Evolutionary conservation across 2,797 vertebrate species (phyloP).

Genomic region (Neosilurus hyrtlii): DNA sequence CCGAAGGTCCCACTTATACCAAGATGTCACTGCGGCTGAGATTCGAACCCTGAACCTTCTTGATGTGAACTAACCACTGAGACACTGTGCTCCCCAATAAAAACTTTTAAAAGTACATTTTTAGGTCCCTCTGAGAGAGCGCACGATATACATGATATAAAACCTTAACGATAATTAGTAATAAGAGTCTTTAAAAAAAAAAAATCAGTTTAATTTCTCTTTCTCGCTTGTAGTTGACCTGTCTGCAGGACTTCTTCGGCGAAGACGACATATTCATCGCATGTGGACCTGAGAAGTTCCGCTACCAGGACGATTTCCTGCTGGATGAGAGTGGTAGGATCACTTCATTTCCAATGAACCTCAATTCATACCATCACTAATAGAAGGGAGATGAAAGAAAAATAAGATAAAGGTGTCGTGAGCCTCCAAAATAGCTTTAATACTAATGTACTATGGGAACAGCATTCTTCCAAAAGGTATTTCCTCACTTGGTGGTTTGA

Average conservation of each 20-base stretch:
- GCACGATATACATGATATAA: too few relatives aligned
- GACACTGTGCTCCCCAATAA: too few relatives aligned
- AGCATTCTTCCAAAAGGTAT: not conserved
- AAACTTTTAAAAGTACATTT: not conserved
- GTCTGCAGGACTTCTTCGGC: slow-evolving; percentile 97
- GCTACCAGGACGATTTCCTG: slow-evolving; percentile 98
- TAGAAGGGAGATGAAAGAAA: too few relatives aligned
- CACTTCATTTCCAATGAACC: not conserved
- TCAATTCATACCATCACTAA: not conserved
- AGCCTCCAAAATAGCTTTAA: not conserved
- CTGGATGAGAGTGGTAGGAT: slow-evolving; percentile 91
- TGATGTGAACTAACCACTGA: too few relatives aligned
- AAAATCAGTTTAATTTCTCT: not conserved
- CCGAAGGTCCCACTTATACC: too few relatives aligned
- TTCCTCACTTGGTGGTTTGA: not conserved
- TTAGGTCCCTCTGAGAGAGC: not conserved
- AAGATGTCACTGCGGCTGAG: too few relatives aligned
- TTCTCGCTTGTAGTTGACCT: slow-evolving; percentile 77
- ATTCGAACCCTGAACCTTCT: too few relatives aligned
- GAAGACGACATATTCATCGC: slow-evolving; percentile 99
- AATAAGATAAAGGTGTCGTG: not conserved
- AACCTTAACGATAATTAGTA: not conserved
- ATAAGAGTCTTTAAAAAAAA: too few relatives aligned
- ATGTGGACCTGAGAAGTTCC: slow-evolving; percentile 98
- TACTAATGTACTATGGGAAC: too few relatives aligned